A percentile compares a stretch with the other conserved stretches of the same genome.
phyloP scores from a whole-genome alignment of 2,888 invertebrate species.

The Caenorhabditis sinica region DNA sequence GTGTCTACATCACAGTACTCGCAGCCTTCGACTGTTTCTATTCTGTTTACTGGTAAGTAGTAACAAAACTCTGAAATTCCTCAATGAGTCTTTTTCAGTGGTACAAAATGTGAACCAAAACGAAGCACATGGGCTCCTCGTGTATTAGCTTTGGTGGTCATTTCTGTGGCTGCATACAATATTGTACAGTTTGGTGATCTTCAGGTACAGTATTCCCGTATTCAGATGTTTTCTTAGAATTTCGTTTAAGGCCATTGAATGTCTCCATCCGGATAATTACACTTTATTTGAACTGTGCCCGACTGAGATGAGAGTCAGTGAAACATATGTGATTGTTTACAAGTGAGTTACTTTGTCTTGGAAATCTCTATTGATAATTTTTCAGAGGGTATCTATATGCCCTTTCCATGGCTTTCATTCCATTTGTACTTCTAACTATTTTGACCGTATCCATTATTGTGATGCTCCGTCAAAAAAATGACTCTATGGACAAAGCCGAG shows the following conservation, averaged over 20 bases:
- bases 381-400: constrained; percentile 80
- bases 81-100: constrained; percentile 30
- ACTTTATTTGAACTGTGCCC: constrained; percentile 79
- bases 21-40: constrained; percentile 80
- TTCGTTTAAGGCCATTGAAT: constrained; percentile 71
- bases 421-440: constrained; percentile 75
- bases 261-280: constrained; percentile 69
- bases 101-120: constrained; percentile 54
- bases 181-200: constrained; percentile 78
- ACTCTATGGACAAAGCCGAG: constrained; percentile 39
- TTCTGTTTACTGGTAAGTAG: constrained; percentile 71
- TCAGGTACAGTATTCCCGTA: constrained; percentile 59
- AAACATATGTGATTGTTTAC: constrained; percentile 77
- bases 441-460: constrained; percentile 77
- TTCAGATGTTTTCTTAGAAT: background rate
- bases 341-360: constrained; percentile 66
- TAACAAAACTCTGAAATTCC: background rate
- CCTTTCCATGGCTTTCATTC: constrained; percentile 78
- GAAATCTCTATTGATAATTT: background rate
- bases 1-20: constrained; percentile 80
- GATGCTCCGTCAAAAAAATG: constrained; percentile 61
- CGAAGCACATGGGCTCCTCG: constrained; percentile 72
- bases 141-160: constrained; percentile 71
- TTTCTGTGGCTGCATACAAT: constrained; percentile 76
- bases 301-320: constrained; percentile 78